Conservation (phyloP, 2,113 vertebrate species). For the Bubo bubo region DNA sequence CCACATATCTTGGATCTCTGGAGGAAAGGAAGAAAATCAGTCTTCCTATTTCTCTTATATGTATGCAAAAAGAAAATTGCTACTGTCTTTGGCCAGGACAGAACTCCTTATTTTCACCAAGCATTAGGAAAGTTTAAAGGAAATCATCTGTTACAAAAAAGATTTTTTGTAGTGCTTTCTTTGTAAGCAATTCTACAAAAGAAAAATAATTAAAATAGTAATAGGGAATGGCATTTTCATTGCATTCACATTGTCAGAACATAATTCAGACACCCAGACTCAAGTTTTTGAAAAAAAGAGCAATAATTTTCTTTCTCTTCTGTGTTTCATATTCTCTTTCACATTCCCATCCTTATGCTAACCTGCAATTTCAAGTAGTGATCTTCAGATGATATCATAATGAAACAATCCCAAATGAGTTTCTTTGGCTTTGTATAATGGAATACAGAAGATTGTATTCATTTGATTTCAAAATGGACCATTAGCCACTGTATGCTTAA, state of each 20-base stretch:
- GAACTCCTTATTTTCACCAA: background rate
- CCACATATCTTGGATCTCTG: background rate
- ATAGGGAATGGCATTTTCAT: background rate
- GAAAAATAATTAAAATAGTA: background rate
- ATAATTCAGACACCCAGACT: background rate
- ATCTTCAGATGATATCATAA: background rate
- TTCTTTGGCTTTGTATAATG: background rate
- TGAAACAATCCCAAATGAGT: background rate
- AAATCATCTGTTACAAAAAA: background rate
- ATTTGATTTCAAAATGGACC: conserved; percentile 30
- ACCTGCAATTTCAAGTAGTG: background rate
- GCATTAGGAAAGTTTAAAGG: background rate
- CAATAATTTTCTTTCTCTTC: background rate
- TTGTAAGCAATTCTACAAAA: background rate
- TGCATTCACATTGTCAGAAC: background rate
- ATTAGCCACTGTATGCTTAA: conserved; percentile 40
- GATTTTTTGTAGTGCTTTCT: background rate
- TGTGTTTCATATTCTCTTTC: background rate
- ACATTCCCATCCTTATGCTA: background rate
- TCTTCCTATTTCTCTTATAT: background rate
- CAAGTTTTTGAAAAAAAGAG: background rate
- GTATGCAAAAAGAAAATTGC: background rate
- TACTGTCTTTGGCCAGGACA: background rate
- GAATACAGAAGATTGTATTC: background rate
- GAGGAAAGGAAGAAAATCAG: background rate